Evolutionary conservation across 2,888 invertebrate genomes (phyloP).

Genomic region (Latrodectus hesperus): DNA sequence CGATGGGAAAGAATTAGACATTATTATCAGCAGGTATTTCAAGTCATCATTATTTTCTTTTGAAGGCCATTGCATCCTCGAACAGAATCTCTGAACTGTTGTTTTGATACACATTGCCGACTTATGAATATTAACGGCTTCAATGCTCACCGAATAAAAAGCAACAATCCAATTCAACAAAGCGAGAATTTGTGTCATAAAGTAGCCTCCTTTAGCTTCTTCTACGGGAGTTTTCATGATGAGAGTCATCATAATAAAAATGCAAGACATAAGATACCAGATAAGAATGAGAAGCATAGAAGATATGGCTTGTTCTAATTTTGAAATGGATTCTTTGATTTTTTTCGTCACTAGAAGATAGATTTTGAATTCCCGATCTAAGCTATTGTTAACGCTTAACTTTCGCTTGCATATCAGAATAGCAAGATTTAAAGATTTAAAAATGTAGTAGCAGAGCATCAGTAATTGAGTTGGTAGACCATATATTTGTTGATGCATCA

Average conservation of each 20-base stretch:
- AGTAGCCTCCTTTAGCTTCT: not conserved
- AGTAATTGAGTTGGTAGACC: constrained; percentile 21
- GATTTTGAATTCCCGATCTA: not conserved
- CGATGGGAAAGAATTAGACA: constrained; percentile 8
- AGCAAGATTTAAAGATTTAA: constrained; percentile 4
- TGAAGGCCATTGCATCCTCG: not conserved
- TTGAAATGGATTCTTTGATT: not conserved
- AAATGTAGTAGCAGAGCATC: constrained; percentile 31
- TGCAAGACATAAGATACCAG: constrained; percentile 34
- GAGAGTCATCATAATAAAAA: constrained; percentile 44
- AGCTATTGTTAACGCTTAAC: not conserved
- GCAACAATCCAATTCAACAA: not conserved
- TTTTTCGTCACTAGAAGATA: not conserved
- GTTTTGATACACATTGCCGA: not conserved
- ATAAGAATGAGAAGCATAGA: constrained; percentile 13
- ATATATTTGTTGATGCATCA: constrained; percentile 25
- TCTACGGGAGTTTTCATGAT: not conserved
- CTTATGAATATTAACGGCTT: constrained; percentile 24
- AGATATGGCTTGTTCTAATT: constrained; percentile 36
- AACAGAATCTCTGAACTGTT: constrained; percentile 26
- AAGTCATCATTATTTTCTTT: not conserved
- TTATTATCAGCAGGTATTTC: constrained; percentile 16
- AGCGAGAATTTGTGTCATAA: not conserved
- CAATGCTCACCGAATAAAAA: constrained; percentile 38
- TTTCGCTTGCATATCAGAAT: not conserved